These are phyloP conservation scores for Menidia beryllina DNA, from an alignment of 2,113 vertebrate genomes.

Conservation along the genomic window DNA sequence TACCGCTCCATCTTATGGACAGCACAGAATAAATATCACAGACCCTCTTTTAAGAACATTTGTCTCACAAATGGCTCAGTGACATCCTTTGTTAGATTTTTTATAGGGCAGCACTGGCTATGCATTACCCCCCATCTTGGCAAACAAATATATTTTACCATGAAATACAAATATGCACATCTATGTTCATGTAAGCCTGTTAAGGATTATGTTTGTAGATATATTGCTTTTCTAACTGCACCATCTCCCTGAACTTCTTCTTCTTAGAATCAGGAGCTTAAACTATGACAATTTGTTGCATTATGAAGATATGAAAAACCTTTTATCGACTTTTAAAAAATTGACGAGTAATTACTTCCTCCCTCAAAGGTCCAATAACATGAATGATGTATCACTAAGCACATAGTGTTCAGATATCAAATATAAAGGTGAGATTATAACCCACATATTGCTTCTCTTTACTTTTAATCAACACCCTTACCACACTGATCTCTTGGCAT, in stretches of 20 bases:
- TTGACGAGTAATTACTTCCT: no score
- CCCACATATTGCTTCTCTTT: no score
- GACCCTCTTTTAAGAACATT: slow-evolving; percentile 20
- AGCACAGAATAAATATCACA: slow-evolving; percentile 46
- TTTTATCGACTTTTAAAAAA: no score
- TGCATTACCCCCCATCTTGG: not conserved
- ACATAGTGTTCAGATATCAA: no score
- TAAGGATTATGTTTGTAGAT: not conserved
- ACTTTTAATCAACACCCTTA: no score
- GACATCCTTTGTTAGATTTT: slow-evolving; percentile 19
- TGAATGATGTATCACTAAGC: no score
- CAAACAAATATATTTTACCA: not conserved
- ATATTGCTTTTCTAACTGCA: not conserved
- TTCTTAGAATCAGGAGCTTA: not conserved
- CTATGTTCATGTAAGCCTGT: not conserved
- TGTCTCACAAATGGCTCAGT: slow-evolving; percentile 25
- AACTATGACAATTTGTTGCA: not conserved
- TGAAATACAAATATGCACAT: slow-evolving; percentile 10
- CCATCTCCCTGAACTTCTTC: not conserved
- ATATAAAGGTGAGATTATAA: no score
- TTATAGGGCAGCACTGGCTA: slow-evolving; percentile 25
- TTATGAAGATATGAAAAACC: not conserved
- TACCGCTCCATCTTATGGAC: slow-evolving; percentile 48
- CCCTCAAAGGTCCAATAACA: no score
- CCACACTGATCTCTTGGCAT: no score